Evolutionary conservation across 2,113 vertebrate genomes (phyloP).

Genomic region (Brevimyrus niger): DNA sequence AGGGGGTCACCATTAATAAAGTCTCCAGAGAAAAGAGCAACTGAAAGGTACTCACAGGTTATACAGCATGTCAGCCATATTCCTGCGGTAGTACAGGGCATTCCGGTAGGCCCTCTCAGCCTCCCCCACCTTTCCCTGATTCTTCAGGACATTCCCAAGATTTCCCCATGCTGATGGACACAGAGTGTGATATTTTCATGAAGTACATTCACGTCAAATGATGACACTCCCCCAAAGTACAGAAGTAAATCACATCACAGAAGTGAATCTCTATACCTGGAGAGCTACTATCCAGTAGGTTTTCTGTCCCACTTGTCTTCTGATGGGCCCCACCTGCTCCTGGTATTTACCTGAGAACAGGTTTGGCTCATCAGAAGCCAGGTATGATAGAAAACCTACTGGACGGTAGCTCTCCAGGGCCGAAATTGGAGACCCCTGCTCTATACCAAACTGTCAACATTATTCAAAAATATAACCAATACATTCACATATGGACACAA

Average conservation of each 20-base stretch:
- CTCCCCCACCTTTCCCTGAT: conserved; percentile 91
- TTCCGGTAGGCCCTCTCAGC: conserved; percentile 94
- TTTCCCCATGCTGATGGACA: conserved; percentile 89
- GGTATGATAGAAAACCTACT: no score
- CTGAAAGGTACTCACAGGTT: conserved; percentile 84
- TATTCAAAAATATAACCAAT: background rate
- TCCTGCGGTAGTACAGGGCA: conserved; percentile 94
- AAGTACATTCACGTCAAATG: background rate
- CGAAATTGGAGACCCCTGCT: background rate
- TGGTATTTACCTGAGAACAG: no score
- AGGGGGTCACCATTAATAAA: background rate
- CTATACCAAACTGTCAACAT: background rate
- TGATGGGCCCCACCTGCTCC: no score
- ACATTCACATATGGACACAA: background rate
- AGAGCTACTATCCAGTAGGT: no score
- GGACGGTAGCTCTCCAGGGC: no score
- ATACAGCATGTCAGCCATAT: conserved; percentile 99
- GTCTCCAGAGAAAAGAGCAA: conserved; percentile 17
- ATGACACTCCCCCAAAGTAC: background rate
- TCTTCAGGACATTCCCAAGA: conserved; percentile 98
- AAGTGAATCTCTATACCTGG: background rate
- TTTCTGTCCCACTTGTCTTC: no score
- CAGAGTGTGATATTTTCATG: conserved; percentile 4
- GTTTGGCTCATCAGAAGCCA: no score
- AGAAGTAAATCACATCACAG: no score